These are phyloP conservation scores for Drosophila leontia DNA, from an alignment of 1,140 invertebrate species.

Conservation along the genomic window DNA sequence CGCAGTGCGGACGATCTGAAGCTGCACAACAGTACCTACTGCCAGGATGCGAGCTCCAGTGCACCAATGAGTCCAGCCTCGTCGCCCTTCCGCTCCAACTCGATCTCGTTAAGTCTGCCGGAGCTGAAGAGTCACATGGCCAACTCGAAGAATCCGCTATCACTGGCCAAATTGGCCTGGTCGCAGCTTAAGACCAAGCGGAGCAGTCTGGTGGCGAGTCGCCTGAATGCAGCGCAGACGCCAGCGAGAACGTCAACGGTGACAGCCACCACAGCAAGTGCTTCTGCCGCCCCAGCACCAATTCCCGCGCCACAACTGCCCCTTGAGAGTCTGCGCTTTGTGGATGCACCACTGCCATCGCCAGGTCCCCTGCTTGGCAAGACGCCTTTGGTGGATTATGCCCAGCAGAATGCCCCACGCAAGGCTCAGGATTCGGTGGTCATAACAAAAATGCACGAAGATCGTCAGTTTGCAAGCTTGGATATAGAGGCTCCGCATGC, in stretches of 20 bases:
- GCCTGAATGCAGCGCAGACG: conserved; percentile 70
- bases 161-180: conserved; percentile 79
- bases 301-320: conserved; percentile 20
- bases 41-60: conserved; percentile 85
- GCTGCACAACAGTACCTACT: conserved; percentile 89
- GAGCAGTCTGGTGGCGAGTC: conserved; percentile 86
- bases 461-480: conserved; percentile 53
- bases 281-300: background rate
- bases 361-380: conserved; percentile 92
- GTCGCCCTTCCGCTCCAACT: conserved; percentile 85
- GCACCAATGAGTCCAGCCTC: conserved; percentile 79
- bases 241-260: conserved; percentile 58
- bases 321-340: conserved; percentile 61
- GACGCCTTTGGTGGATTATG: conserved; percentile 90
- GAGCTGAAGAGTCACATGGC: conserved; percentile 85
- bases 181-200: conserved; percentile 85
- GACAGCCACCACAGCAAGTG: conserved; percentile 11
- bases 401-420: conserved; percentile 53
- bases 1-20: conserved; percentile 89
- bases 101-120: conserved; percentile 86
- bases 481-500: conserved; percentile 23
- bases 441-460: conserved; percentile 83
- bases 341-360: conserved; percentile 88
- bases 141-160: conserved; percentile 84
- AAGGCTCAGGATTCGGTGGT: conserved; percentile 76